Evolutionary conservation across 2,113 vertebrate species (phyloP).

Genomic region (Corydoras sp.): DNA sequence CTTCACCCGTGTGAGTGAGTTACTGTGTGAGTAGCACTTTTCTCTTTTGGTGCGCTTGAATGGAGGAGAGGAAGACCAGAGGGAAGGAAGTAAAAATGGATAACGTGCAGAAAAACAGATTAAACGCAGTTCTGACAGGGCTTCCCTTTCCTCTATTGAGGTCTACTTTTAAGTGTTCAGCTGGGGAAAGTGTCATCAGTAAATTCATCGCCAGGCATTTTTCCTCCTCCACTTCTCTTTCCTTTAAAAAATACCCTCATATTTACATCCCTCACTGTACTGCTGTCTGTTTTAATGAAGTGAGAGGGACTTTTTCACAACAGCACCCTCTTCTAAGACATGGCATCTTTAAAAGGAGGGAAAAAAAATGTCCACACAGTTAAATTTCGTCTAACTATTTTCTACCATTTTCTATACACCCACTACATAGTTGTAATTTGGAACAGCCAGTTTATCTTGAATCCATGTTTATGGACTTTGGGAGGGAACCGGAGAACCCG

Average conservation of each 20-base stretch:
- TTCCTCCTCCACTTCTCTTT: slow-evolving; percentile 10
- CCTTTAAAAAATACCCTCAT: slow-evolving; percentile 9
- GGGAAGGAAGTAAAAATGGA: slow-evolving; percentile 50
- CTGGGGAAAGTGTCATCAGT: slow-evolving; percentile 40
- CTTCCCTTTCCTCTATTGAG: slow-evolving; percentile 58
- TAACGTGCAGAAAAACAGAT: slow-evolving; percentile 52
- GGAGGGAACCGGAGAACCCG: no score
- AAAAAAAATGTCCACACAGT: background rate
- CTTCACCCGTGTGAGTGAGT: no score
- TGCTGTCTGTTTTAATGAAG: background rate
- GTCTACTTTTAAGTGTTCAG: slow-evolving; percentile 36
- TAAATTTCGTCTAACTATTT: no score
- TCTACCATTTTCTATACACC: no score
- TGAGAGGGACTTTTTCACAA: background rate
- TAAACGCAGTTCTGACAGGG: slow-evolving; percentile 42
- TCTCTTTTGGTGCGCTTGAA: slow-evolving; percentile 22
- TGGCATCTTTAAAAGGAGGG: slow-evolving; percentile 2
- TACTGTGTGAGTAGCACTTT: slow-evolving; percentile 18
- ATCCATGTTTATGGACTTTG: no score
- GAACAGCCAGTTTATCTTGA: no score
- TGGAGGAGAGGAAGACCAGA: slow-evolving; percentile 37
- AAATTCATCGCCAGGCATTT: slow-evolving; percentile 16
- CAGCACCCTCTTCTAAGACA: slow-evolving; percentile 13
- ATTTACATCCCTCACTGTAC: slow-evolving; percentile 18
- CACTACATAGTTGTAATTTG: no score